Evolutionary conservation across 2,888 invertebrate genomes (phyloP), one percentile per base, ranked within the genome.

Genomic region (Andrena bucephala): DNA sequence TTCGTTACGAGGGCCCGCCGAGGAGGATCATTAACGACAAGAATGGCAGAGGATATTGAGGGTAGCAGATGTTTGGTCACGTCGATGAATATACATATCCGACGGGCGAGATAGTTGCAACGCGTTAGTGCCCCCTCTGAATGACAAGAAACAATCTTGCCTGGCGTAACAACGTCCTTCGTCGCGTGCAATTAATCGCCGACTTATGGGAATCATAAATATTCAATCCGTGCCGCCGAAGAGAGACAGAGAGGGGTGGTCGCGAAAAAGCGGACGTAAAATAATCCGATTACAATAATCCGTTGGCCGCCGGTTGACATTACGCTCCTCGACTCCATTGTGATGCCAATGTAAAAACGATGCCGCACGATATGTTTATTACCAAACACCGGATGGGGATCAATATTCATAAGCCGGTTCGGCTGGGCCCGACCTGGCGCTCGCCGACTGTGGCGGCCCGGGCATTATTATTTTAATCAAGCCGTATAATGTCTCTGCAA

Each of bases 331-430:
- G 76, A 77, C 73, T 83, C 75, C 77, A 88, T 86, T 88, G 87
- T 88, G 65, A 83, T 84, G 78, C 84, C 48, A 86, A 79, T 81
- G 83, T 65, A 84, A 86, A 77, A 87, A 88, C 83, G 87, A 87
- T 83, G 73, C 59, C 76, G 72, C 52, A 77, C 87, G 83, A 87
- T 85, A 85, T 88, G 85, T 85, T 88, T 86, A 88, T 89, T 87
- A 87, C 77, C 81, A 77, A 83, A 81, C 77, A 87, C 89, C 90
- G 90, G 91, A 91, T 89, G 89, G 88, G 81, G 90, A 91, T 92
- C 90, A 92, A 92, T 92, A 92, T 92, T 92, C 91, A 92, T 92
- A 92, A 92, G 92, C 67, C 68, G 62, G 83, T 82, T 75, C 59
- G 75, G 65, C 70, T 59, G 66, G 82, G 81, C 73, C 75, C 65